phyloP scores from a whole-genome alignment of 2,888 invertebrate genomes.

The Aporophyla nigra region DNA sequence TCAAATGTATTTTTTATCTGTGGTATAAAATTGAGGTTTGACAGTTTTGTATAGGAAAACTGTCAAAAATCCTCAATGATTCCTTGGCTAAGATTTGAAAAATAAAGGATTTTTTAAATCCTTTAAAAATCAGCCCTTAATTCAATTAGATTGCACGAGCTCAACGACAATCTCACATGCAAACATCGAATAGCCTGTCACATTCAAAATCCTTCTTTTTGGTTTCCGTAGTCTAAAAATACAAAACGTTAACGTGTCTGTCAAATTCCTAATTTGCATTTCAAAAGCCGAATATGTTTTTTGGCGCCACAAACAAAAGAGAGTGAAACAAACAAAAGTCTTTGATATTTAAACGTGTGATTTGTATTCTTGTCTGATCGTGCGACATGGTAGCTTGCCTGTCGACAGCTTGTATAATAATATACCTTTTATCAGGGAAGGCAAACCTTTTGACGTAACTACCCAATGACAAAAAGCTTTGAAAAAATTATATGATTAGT shows the following conservation, averaged over 20 bases:
- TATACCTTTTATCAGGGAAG: constrained; percentile 25
- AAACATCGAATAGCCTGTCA: not conserved
- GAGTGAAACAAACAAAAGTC: constrained; percentile 4
- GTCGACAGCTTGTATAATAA: constrained; percentile 59
- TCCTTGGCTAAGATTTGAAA: too few relatives aligned
- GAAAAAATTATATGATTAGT: too few relatives aligned
- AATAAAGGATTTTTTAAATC: too few relatives aligned
- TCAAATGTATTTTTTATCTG: not conserved
- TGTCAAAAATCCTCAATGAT: not conserved
- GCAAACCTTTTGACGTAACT: not conserved
- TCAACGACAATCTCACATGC: not conserved
- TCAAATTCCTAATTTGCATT: constrained; percentile 21
- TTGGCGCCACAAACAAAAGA: constrained; percentile 29
- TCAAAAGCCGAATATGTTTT: constrained; percentile 24
- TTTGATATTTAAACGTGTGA: constrained; percentile 30
- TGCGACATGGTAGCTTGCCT: constrained; percentile 8
- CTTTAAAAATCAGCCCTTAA: not conserved
- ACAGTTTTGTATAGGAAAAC: not conserved
- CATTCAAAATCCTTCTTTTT: not conserved
- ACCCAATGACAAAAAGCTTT: too few relatives aligned
- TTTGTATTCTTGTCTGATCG: constrained; percentile 41
- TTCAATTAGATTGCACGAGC: not conserved
- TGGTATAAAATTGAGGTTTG: too few relatives aligned
- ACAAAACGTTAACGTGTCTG: not conserved
- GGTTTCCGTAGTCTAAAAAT: not conserved